A percentile compares a stretch with the other conserved stretches of the same genome.
Evolutionary conservation across 2,797 vertebrate genomes (phyloP).

Genomic region (Microctenopoma steveboyesi): DNA sequence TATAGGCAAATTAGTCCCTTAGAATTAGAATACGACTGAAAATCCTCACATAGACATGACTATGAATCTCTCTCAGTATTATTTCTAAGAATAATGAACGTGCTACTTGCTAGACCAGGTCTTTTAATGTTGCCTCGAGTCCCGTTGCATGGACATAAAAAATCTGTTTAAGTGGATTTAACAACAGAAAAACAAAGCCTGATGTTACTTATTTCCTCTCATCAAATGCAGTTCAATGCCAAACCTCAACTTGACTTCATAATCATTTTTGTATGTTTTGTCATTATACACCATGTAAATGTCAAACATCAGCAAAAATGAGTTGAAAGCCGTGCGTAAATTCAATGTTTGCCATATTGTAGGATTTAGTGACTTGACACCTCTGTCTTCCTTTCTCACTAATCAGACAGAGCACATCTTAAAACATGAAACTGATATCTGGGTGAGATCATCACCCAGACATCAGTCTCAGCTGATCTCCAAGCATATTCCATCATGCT

Average conservation of each 20-base stretch:
- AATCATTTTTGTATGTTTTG: slow-evolving; percentile 11
- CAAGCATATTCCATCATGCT: slow-evolving; percentile 65
- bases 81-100: neutral
- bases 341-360: slow-evolving; percentile 22
- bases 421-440: slow-evolving; percentile 71
- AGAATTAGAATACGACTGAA: too few relatives aligned
- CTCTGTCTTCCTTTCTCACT: slow-evolving; percentile 41
- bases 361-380: slow-evolving; percentile 43
- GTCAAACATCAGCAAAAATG: slow-evolving; percentile 18
- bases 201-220: neutral
- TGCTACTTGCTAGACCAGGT: neutral
- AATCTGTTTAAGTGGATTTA: neutral
- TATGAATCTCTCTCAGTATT: too few relatives aligned
- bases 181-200: neutral
- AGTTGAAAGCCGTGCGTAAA: slow-evolving; percentile 31
- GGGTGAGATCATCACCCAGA: slow-evolving; percentile 65
- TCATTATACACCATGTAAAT: slow-evolving; percentile 10
- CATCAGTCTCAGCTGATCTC: slow-evolving; percentile 66
- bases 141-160: neutral
- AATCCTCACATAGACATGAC: too few relatives aligned
- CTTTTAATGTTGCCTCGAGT: neutral
- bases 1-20: too few relatives aligned
- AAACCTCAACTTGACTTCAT: neutral
- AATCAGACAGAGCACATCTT: slow-evolving; percentile 57
- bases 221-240: neutral